Conservation (phyloP, 2,797 vertebrate species). For the Phylloscopus collybita region DNA sequence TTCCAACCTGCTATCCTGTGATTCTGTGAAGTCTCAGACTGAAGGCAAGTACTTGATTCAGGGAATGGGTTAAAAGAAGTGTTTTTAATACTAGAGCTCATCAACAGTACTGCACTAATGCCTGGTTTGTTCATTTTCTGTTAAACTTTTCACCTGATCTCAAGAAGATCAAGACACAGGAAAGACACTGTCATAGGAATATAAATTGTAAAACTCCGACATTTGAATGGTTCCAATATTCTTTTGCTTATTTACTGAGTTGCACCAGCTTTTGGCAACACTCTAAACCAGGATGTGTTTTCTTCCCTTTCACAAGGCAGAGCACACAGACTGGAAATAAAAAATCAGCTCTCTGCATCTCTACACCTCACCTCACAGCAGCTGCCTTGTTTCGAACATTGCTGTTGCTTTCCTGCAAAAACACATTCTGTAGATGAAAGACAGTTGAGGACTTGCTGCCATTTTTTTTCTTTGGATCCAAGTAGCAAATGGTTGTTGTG, state of each 20-base stretch:
- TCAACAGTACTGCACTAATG: background rate
- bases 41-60: background rate
- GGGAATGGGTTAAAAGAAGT: background rate
- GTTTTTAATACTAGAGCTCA: background rate
- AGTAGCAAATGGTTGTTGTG: background rate
- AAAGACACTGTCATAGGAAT: background rate
- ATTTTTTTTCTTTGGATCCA: background rate
- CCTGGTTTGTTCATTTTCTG: background rate
- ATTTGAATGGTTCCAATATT: background rate
- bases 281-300: fast-evolving
- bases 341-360: background rate
- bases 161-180: background rate
- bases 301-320: background rate
- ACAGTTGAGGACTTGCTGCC: background rate
- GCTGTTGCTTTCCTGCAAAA: background rate
- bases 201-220: background rate
- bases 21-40: background rate
- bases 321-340: background rate
- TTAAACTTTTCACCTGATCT: fast-evolving
- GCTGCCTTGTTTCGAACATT: fast-evolving
- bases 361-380: background rate
- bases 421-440: background rate
- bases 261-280: background rate
- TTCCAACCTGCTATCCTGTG: background rate
- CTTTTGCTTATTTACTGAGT: background rate